Evolutionary conservation across 2,797 vertebrate species (phyloP).

Genomic region (Labroides dimidiatus): DNA sequence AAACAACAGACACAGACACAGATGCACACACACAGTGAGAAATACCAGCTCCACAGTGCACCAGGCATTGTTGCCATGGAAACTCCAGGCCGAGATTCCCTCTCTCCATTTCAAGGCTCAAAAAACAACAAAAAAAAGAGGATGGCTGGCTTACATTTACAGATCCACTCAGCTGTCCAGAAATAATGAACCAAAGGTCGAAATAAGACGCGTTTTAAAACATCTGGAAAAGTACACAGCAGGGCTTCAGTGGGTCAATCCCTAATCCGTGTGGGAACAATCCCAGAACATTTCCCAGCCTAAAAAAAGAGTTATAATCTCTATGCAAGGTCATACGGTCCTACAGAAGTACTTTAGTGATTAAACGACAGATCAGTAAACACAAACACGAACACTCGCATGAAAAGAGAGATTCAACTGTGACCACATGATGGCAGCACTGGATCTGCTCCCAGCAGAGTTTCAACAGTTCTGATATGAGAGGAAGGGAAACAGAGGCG

Average conservation of each 20-base stretch:
- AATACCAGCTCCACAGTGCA: conserved; percentile 37
- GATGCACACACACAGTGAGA: conserved; percentile 6
- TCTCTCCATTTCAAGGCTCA: conserved; percentile 39
- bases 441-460: conserved; percentile 3
- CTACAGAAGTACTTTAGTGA: background rate
- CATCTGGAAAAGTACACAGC: background rate
- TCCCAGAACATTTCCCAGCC: conserved; percentile 4
- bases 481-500: background rate
- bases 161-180: conserved; percentile 1
- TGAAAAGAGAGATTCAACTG: background rate
- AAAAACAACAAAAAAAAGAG: background rate
- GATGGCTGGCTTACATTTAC: conserved; percentile 4
- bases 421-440: conserved; percentile 73
- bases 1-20: background rate
- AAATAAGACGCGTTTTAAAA: background rate
- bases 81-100: conserved; percentile 59
- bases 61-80: conserved; percentile 72
- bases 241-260: background rate
- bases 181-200: conserved; percentile 9
- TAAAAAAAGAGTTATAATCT: conserved; percentile 19
- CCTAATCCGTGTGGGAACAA: conserved; percentile 28
- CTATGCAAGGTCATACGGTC: background rate
- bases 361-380: conserved; percentile 12
- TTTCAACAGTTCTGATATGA: background rate
- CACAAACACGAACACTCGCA: conserved; percentile 16